Evolutionary conservation across 2,888 invertebrate genomes (phyloP).

Genomic region (Stenoptilia bipunctidactyla): DNA sequence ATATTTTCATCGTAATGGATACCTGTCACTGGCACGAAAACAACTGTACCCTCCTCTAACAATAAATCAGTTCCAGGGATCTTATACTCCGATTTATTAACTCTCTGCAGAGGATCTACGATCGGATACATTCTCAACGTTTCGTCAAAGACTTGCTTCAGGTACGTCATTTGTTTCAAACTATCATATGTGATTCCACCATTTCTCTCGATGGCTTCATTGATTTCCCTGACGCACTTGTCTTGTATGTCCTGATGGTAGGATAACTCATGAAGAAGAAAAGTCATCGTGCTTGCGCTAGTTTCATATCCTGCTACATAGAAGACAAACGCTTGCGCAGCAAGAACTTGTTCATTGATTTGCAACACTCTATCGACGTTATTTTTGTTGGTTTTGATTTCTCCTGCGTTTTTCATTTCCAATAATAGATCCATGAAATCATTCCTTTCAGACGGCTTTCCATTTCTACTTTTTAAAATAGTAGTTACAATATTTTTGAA

Average conservation of each 20-base stretch:
- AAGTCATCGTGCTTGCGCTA: constrained; percentile 36
- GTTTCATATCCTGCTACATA: constrained; percentile 48
- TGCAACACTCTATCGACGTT: constrained; percentile 16
- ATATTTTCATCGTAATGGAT: constrained; percentile 43
- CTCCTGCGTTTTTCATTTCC: constrained; percentile 25
- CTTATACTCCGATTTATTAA: constrained; percentile 28
- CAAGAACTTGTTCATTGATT: constrained; percentile 25
- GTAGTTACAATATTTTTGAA: constrained; percentile 23
- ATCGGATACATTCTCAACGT: constrained; percentile 52
- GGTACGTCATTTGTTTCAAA: constrained; percentile 34
- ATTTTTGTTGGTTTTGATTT: constrained; percentile 18
- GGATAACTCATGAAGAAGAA: constrained; percentile 34
- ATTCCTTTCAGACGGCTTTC: constrained; percentile 23
- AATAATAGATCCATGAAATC: constrained; percentile 39
- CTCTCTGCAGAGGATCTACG: constrained; percentile 32
- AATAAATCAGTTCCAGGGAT: constrained; percentile 29
- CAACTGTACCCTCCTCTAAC: constrained; percentile 23
- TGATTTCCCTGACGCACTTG: constrained; percentile 30
- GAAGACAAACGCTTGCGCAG: constrained; percentile 33
- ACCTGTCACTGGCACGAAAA: constrained; percentile 26
- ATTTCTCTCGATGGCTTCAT: constrained; percentile 23
- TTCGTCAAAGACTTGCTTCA: constrained; percentile 44
- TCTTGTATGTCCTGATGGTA: constrained; percentile 33
- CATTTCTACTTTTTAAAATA: constrained; percentile 27
- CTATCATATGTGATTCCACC: constrained; percentile 32